Percentiles rank a stretch among this genome's conserved stretches.
Evolutionary conservation across 2,888 invertebrate genomes (phyloP).

Genomic region (Macrosiphum euphorbiae): DNA sequence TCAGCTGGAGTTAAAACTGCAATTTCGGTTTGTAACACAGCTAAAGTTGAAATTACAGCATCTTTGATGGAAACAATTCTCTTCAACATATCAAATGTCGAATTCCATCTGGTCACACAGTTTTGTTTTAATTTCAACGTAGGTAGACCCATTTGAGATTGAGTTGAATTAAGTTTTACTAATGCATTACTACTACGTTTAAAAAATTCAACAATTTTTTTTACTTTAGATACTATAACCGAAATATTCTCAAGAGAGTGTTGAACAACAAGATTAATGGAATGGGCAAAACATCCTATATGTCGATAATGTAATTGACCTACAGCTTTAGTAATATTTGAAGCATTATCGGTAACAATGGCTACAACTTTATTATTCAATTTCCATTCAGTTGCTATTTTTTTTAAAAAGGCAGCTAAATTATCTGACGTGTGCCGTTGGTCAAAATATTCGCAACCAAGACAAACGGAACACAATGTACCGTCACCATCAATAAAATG

Average conservation of each 20-base stretch:
- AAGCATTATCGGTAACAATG: neutral
- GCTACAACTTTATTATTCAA: neutral
- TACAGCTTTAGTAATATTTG: neutral
- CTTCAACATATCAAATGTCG: slow-evolving; percentile 64
- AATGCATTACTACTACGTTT: slow-evolving; percentile 34
- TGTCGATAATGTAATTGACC: slow-evolving; percentile 33
- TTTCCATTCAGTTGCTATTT: neutral
- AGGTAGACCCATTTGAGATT: slow-evolving; percentile 40
- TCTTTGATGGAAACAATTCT: slow-evolving; percentile 61
- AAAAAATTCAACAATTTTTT: slow-evolving; percentile 26
- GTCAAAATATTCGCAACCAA: neutral
- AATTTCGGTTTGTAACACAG: slow-evolving; percentile 52
- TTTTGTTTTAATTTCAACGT: slow-evolving; percentile 39
- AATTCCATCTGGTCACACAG: slow-evolving; percentile 40
- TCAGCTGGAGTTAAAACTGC: slow-evolving; percentile 59
- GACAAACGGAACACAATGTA: neutral
- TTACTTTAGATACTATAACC: neutral
- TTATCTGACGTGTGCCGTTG: neutral
- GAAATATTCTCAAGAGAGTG: neutral
- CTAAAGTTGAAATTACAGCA: slow-evolving; percentile 59
- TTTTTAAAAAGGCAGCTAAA: neutral
- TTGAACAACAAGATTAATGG: slow-evolving; percentile 39
- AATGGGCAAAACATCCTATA: slow-evolving; percentile 41
- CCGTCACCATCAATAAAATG: neutral
- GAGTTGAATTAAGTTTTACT: slow-evolving; percentile 12